Evolutionary conservation across 1,140 invertebrate genomes (phyloP), one percentile per base, ranked within the genome.

Genomic region (Nomia melanderi): DNA sequence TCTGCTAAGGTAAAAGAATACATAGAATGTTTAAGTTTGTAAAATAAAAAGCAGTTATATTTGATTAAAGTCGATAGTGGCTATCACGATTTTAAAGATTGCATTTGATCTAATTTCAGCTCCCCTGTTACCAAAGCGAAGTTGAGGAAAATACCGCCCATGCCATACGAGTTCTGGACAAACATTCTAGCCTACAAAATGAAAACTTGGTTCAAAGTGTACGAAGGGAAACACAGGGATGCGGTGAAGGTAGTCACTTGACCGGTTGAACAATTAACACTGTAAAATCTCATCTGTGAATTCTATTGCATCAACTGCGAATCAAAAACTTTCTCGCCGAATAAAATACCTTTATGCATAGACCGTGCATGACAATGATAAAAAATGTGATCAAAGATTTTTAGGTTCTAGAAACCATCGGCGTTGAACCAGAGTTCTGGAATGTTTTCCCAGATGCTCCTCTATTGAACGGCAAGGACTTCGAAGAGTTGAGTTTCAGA

Each of bases 161-260:
- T 94, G 94, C 93, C 94, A 33, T 95, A 94, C 79, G 91, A 91
- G 78, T 93, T 94, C 74, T 95, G 94, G 94, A 93, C 93, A 7
- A 90, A 93, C 47, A 93, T 93, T 75, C 87, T 95, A 29, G 78
- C 88, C 12, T 88, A 92, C 65, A 93, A 93, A 74, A 85, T 94
- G 33, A 86, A 88, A 54, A 87, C 88, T 27, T 95, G 94, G 94
- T 94, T 93, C 82, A 93, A 94, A 84, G 83, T 92, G 63, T 93
- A 93, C 84, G 87, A 91, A 44, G 90, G 91, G 27, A 93, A 92
- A 65, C 87, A 92, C 5, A 72, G 89, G 8, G 90, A 94, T 85
- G 74, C 87, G 5, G 71, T 92, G 29, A 93, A 93, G 89, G 93
- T 94, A 84, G 66, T 62, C 64, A 25, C 53, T 72, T 47, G 14